Percentiles rank a stretch among this genome's conserved stretches.
Evolutionary conservation across 2,888 invertebrate genomes (phyloP).

Genomic region (Punctoribates punctum): DNA sequence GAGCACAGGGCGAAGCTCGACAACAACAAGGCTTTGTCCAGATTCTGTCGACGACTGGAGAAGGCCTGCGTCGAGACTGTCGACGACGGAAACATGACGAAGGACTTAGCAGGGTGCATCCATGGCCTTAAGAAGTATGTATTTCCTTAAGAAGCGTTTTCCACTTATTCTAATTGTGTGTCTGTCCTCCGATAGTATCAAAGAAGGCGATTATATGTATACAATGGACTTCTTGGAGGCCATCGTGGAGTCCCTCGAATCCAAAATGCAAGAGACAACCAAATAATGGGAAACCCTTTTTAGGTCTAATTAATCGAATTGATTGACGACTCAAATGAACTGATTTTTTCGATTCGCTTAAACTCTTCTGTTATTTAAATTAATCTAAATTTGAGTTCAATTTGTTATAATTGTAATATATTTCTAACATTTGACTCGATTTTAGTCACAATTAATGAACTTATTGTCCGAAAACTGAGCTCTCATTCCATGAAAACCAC

Average conservation of each 20-base stretch:
- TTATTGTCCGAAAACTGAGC: too few species aligned
- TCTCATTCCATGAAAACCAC: too few species aligned
- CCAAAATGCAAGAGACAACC: constrained; percentile 49
- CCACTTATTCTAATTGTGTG: constrained; percentile 27
- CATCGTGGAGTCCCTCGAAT: constrained; percentile 68
- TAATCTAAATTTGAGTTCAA: too few species aligned
- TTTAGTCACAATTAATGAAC: too few species aligned
- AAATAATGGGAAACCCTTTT: too few species aligned
- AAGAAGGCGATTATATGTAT: constrained; percentile 74
- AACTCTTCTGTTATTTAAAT: too few species aligned
- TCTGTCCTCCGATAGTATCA: constrained; percentile 58
- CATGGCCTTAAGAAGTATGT: constrained; percentile 73
- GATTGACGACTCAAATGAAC: too few species aligned
- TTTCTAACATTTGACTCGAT: too few species aligned
- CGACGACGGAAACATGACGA: constrained; percentile 92
- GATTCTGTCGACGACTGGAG: constrained; percentile 82
- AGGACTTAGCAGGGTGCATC: constrained; percentile 96
- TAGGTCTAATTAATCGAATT: too few species aligned
- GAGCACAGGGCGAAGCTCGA: constrained; percentile 92
- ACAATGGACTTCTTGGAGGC: constrained; percentile 82
- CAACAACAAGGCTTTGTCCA: constrained; percentile 67
- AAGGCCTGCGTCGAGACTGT: constrained; percentile 90
- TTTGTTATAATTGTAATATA: too few species aligned
- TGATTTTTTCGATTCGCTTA: too few species aligned
- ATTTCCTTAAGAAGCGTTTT: constrained; percentile 3